Conservation (phyloP, 2,888 invertebrate genomes). For the Pharmacophagus antenor region DNA sequence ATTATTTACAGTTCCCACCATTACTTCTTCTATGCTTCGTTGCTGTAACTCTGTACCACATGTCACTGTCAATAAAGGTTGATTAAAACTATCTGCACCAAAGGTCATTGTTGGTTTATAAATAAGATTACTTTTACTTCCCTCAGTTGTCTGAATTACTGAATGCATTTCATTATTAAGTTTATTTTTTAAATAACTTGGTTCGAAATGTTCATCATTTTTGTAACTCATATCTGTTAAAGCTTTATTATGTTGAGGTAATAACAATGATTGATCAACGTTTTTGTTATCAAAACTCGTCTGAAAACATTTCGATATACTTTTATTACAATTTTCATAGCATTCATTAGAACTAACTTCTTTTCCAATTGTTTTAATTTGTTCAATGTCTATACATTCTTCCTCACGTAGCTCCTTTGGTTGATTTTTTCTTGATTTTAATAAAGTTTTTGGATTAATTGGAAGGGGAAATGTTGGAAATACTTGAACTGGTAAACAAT, state of each 20-base stretch:
- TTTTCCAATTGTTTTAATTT: constrained; percentile 34
- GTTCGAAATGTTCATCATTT: constrained; percentile 42
- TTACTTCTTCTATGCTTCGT: constrained; percentile 47
- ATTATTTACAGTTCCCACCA: constrained; percentile 50
- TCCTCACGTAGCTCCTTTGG: constrained; percentile 46
- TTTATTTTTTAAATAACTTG: constrained; percentile 21
- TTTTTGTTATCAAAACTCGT: constrained; percentile 45
- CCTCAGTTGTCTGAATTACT: not conserved
- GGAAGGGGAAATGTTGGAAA: constrained; percentile 85
- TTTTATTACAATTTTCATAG: constrained; percentile 43
- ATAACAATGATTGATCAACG: constrained; percentile 46
- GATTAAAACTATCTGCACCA: constrained; percentile 5
- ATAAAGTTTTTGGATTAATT: constrained; percentile 82
- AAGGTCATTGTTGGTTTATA: constrained; percentile 2
- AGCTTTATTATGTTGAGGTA: constrained; percentile 47
- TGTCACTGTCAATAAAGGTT: constrained; percentile 30
- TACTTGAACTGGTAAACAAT: constrained; percentile 75
- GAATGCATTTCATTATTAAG: not conserved
- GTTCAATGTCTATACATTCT: constrained; percentile 39
- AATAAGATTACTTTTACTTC: not conserved
- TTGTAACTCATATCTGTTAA: constrained; percentile 46
- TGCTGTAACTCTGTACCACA: constrained; percentile 28
- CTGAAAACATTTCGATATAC: constrained; percentile 42
- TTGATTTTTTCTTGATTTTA: constrained; percentile 65
- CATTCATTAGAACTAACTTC: constrained; percentile 25